Evolutionary conservation across 2,113 vertebrate species (phyloP).

Genomic region (Picathartes gymnocephalus): DNA sequence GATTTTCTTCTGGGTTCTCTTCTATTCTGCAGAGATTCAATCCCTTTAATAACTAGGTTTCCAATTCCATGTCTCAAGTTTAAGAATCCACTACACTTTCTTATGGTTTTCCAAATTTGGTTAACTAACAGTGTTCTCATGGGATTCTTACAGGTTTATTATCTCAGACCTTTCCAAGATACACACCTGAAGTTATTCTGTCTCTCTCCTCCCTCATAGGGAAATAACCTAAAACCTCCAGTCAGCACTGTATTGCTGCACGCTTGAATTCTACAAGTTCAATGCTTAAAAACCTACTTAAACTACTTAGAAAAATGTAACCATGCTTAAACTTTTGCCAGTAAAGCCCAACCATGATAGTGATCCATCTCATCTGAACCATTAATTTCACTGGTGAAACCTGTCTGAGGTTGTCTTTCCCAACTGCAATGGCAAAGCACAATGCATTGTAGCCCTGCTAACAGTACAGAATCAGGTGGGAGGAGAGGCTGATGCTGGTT

Average conservation of each 20-base stretch:
- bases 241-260: neutral
- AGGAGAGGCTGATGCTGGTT: neutral
- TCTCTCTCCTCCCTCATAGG: neutral
- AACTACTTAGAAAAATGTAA: neutral
- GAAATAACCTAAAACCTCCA: neutral
- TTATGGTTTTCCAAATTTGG: constrained; percentile 17
- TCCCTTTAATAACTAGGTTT: neutral
- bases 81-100: constrained; percentile 5
- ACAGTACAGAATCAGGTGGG: neutral
- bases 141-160: constrained; percentile 23
- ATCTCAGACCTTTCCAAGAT: constrained; percentile 41
- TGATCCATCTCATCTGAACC: neutral
- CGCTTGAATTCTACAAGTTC: neutral
- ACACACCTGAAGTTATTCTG: constrained; percentile 18
- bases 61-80: neutral
- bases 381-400: neutral
- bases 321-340: neutral
- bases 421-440: neutral
- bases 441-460: neutral
- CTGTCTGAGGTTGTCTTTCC: neutral
- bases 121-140: constrained; percentile 36
- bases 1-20: neutral
- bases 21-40: neutral
- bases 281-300: neutral
- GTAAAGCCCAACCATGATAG: neutral